Conservation (phyloP, 2,888 invertebrate genomes). For the Polydrusus tereticollis region DNA sequence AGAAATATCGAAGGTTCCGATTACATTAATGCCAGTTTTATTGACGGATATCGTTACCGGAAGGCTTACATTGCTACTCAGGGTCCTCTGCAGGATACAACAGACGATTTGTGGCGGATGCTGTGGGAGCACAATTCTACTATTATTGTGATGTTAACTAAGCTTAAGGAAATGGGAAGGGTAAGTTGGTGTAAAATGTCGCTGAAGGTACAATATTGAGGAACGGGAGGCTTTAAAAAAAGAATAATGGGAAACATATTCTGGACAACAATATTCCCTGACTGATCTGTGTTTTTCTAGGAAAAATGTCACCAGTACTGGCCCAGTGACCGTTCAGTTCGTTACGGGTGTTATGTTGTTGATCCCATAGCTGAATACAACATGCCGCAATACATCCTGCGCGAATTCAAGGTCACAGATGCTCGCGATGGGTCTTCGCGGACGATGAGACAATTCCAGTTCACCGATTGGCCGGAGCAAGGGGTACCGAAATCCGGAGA, state of each 20-base stretch:
- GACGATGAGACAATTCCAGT: slow-evolving; percentile 96
- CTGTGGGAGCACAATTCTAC: slow-evolving; percentile 99
- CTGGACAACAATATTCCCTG: not conserved
- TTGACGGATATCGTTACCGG: slow-evolving; percentile 94
- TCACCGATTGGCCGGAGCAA: slow-evolving; percentile 96
- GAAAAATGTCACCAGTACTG: slow-evolving; percentile 99
- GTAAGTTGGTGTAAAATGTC: slow-evolving; percentile 70
- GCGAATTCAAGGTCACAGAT: slow-evolving; percentile 99
- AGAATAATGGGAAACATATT: not conserved
- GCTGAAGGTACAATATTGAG: not conserved
- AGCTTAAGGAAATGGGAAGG: slow-evolving; percentile 97
- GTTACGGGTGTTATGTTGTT: slow-evolving; percentile 98
- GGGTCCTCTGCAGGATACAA: slow-evolving; percentile 96
- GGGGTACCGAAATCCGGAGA: slow-evolving; percentile 98
- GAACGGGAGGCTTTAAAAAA: not conserved
- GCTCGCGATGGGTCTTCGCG: slow-evolving; percentile 96
- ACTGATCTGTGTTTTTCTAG: slow-evolving; percentile 67
- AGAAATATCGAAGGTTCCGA: slow-evolving; percentile 94
- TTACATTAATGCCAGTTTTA: slow-evolving; percentile 98
- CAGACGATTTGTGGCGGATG: slow-evolving; percentile 99
- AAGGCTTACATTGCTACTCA: slow-evolving; percentile 99
- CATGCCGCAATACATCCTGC: slow-evolving; percentile 98
- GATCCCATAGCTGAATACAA: slow-evolving; percentile 99
- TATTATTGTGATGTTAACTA: slow-evolving; percentile 98
- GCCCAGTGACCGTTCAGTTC: slow-evolving; percentile 97